These are phyloP conservation scores for Prostheceraeus crozeri DNA, from an alignment of 2,888 invertebrate species.

Conservation along the genomic window DNA sequence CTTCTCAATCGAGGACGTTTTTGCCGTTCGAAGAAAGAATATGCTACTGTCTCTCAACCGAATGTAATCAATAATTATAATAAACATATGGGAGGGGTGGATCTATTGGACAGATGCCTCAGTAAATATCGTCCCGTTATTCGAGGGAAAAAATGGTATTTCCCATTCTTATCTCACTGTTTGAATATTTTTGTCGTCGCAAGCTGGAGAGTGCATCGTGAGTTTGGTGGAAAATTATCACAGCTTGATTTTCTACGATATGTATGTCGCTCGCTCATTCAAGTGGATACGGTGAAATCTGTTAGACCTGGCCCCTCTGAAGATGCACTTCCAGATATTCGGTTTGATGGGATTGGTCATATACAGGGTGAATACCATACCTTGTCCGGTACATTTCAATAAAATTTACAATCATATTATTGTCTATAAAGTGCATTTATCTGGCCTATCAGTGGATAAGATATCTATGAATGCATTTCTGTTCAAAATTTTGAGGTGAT, in stretches of 20 bases:
- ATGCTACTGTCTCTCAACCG: background rate
- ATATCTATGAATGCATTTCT: too few species aligned
- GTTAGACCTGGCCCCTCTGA: too few species aligned
- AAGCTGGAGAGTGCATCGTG: conserved; percentile 18
- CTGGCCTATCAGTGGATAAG: too few species aligned
- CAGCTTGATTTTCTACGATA: conserved; percentile 15
- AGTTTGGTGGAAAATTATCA: conserved; percentile 20
- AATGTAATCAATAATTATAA: conserved; percentile 28
- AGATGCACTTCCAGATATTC: too few species aligned
- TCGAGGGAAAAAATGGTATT: conserved; percentile 30
- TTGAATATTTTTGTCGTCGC: conserved; percentile 30
- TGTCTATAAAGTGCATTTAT: too few species aligned
- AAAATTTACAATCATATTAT: too few species aligned
- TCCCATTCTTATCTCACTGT: conserved; percentile 22
- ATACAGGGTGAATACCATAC: too few species aligned
- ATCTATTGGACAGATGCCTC: conserved; percentile 26
- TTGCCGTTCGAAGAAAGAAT: conserved; percentile 5
- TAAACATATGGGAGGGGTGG: conserved; percentile 30
- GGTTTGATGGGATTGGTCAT: conserved; percentile 14
- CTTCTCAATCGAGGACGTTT: conserved; percentile 1
- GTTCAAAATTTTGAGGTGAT: too few species aligned
- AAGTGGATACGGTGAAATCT: too few species aligned
- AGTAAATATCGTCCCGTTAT: conserved; percentile 27
- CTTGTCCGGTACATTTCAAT: too few species aligned
- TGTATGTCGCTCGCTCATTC: conserved; percentile 9